Percentiles rank a stretch among this genome's conserved stretches.
These are phyloP conservation scores for Diploscapter pachys DNA, from an alignment of 1,140 invertebrate genomes.

Conservation along the genomic window DNA sequence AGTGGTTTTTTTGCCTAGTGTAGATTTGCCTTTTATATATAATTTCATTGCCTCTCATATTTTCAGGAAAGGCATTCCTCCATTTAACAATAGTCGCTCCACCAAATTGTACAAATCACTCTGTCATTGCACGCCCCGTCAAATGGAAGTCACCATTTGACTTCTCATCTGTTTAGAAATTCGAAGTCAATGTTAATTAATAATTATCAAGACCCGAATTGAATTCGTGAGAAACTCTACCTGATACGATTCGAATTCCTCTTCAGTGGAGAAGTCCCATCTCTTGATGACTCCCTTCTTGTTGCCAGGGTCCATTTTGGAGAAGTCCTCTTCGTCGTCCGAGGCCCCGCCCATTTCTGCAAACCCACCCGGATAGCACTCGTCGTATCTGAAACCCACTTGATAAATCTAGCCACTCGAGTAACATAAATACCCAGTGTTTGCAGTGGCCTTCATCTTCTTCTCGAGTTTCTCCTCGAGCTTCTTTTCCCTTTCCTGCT, in stretches of 20 bases:
- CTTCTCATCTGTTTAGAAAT: no score
- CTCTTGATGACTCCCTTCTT: constrained; percentile 68
- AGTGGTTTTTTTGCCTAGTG: no score
- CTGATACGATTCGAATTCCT: constrained; percentile 97
- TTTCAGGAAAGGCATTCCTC: no score
- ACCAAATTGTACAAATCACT: no score
- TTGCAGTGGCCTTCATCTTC: constrained; percentile 42
- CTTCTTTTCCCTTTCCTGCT: constrained; percentile 11
- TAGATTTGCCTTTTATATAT: no score
- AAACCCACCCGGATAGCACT: constrained; percentile 54
- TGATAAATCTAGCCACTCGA: neutral
- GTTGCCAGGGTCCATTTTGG: constrained; percentile 91
- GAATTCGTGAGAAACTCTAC: neutral
- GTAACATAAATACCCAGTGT: constrained; percentile 40
- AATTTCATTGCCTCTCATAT: no score
- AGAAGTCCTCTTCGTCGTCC: constrained; percentile 94
- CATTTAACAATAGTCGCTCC: no score
- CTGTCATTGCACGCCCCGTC: no score
- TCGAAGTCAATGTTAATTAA: no score
- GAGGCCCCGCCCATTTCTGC: constrained; percentile 62
- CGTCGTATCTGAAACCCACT: constrained; percentile 17
- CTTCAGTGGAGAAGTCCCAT: constrained; percentile 97
- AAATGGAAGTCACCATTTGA: no score
- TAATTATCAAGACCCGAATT: no score
- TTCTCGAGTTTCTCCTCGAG: constrained; percentile 28